Evolutionary conservation across 2,113 vertebrate species (phyloP).

Genomic region (Nothocercus nigrocapillus): DNA sequence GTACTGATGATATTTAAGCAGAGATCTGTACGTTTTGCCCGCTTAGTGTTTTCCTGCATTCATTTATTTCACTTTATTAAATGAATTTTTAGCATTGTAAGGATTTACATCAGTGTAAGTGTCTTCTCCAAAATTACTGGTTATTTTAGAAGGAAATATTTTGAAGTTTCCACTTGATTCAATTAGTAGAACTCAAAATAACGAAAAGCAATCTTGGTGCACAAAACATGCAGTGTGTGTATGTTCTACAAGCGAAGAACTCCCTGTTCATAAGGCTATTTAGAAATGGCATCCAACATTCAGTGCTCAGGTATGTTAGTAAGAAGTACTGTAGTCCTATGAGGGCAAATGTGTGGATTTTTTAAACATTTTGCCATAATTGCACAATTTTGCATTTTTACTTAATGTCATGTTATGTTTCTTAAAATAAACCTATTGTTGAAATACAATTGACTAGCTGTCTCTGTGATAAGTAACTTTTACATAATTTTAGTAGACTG

Average conservation of each 20-base stretch:
- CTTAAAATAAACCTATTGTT: constrained; percentile 84
- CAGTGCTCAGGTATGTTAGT: constrained; percentile 98
- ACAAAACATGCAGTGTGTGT: constrained; percentile 54
- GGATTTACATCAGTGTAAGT: constrained; percentile 58
- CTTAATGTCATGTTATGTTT: constrained; percentile 83
- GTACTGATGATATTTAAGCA: constrained; percentile 57
- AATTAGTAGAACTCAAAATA: constrained; percentile 22
- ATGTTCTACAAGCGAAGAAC: constrained; percentile 59
- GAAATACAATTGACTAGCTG: constrained; percentile 61
- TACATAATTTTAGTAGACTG: not conserved
- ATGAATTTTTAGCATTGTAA: constrained; percentile 31
- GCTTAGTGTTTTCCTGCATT: constrained; percentile 22
- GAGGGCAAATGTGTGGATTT: constrained; percentile 90
- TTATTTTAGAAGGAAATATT: constrained; percentile 58
- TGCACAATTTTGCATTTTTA: constrained; percentile 96
- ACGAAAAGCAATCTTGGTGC: constrained; percentile 68
- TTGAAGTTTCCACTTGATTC: constrained; percentile 58
- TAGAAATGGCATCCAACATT: constrained; percentile 78
- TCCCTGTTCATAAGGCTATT: constrained; percentile 62
- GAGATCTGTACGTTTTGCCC: constrained; percentile 29
- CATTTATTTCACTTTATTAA: constrained; percentile 59
- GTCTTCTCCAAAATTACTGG: constrained; percentile 44
- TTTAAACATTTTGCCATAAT: constrained; percentile 98
- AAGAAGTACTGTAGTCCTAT: constrained; percentile 98
- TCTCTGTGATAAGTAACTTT: not conserved